A percentile compares a stretch with the other conserved stretches of the same genome.
These are phyloP conservation scores for Pterocles burchelli DNA, from an alignment of 2,113 vertebrate species.

Conservation along the genomic window DNA sequence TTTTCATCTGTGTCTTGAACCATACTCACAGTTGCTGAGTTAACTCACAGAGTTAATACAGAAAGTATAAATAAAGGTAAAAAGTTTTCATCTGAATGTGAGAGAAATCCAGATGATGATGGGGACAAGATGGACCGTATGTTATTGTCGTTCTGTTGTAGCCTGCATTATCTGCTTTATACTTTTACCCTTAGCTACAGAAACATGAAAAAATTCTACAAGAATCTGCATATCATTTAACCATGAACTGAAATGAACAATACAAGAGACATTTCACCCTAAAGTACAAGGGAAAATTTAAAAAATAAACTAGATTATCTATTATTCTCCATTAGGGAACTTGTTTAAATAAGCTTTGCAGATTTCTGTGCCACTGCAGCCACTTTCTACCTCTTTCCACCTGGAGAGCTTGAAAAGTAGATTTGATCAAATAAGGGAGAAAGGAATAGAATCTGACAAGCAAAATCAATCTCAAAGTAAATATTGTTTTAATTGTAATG, in stretches of 20 bases:
- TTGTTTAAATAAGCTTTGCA: not conserved
- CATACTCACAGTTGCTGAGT: not conserved
- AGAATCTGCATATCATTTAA: not conserved
- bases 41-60: not conserved
- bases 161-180: not conserved
- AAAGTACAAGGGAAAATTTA: not conserved
- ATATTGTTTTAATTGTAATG: conserved; percentile 8
- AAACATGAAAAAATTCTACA: not conserved
- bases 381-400: not conserved
- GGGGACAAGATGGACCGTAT: not conserved
- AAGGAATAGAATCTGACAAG: not conserved
- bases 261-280: not conserved
- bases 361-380: not conserved
- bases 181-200: not conserved
- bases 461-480: not conserved
- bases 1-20: not conserved
- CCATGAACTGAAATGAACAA: not conserved
- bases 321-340: not conserved
- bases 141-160: not conserved
- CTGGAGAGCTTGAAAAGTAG: not conserved
- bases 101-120: not conserved
- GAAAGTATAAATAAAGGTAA: not conserved
- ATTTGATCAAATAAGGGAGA: not conserved
- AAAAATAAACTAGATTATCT: not conserved
- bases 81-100: not conserved